Evolutionary conservation across 2,888 invertebrate species (phyloP), one percentile per base, ranked within the genome.

Genomic region (Drosophila quasianomalipes): DNA sequence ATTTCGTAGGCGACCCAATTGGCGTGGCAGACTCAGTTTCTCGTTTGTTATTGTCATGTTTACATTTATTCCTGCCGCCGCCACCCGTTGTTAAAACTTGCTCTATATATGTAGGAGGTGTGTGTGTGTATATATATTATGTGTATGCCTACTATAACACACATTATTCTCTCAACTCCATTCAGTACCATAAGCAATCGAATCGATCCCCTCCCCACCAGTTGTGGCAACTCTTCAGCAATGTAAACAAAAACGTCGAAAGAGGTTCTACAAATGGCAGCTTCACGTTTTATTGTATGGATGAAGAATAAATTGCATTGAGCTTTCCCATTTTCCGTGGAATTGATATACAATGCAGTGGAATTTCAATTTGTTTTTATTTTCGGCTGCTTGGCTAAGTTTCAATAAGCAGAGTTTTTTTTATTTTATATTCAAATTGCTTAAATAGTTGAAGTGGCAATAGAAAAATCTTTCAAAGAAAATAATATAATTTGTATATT

Each of bases 101-200:
- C 31, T 22, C 19, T 59, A 26, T n/a, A 26, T 30, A n/a, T 33
- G 7, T n/a, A 31, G 22, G 22, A 47, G 2, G 9, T 22, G 3
- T 7, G 4, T 47, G 2, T 47, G 3, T 22, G 12, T 44, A 30
- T 47, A 19, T 58, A 19, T 4, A 14, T 16, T 16, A 3, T 28
- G 14, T 26, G 31, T 74, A 62, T 70, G 71, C 69, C 66, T 69
- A 72, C 64, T 44, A 22, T 16, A 33, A 47, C 41, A 33, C 54
- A 67, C 52, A 85, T 77, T 85, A 81, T 70, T 88, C 81, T 81
- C 64, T 83, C 83, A 85, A 79, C 82, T 83, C 65, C 64, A 60
- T 66, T 68, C 54, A 60, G 41, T 44, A 33, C 33, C 30, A 64
- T 54, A 57, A 65, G 66, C 66, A 76, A 76, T 79, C 60, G 53